Evolutionary conservation across 2,113 vertebrate genomes (phyloP).

Genomic region (Bambusicola thoracicus): DNA sequence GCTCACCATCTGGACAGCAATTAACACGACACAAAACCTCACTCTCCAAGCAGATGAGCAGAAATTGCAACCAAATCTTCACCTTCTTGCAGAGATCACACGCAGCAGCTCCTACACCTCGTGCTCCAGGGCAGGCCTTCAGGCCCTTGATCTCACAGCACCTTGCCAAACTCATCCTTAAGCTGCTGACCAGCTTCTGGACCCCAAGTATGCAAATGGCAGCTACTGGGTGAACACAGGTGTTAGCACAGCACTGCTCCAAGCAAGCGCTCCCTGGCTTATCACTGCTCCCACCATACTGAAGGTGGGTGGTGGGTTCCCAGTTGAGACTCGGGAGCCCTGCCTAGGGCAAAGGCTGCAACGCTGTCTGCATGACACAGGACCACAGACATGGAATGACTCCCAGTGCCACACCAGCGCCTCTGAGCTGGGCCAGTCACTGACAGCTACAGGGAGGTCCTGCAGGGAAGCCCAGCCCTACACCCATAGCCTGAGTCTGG

Average conservation of each 20-base stretch:
- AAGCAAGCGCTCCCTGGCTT: background rate
- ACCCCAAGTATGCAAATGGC: background rate
- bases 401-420: background rate
- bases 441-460: background rate
- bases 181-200: background rate
- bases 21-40: background rate
- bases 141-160: background rate
- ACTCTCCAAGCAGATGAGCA: background rate
- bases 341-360: background rate
- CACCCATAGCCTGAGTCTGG: fast-evolving
- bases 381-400: fast-evolving
- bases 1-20: background rate
- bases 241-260: background rate
- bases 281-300: too few species aligned
- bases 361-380: background rate
- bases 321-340: background rate
- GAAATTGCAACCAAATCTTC: background rate
- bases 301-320: fast-evolving
- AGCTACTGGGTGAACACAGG: fast-evolving
- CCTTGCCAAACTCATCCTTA: background rate
- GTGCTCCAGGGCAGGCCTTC: background rate
- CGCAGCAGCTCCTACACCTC: background rate
- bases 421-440: background rate
- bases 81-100: background rate
- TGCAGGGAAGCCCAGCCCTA: background rate